A percentile compares a stretch with the other conserved stretches of the same genome.
These are phyloP conservation scores for Lagodon rhomboides DNA, from an alignment of 2,797 vertebrate genomes.

Conservation along the genomic window DNA sequence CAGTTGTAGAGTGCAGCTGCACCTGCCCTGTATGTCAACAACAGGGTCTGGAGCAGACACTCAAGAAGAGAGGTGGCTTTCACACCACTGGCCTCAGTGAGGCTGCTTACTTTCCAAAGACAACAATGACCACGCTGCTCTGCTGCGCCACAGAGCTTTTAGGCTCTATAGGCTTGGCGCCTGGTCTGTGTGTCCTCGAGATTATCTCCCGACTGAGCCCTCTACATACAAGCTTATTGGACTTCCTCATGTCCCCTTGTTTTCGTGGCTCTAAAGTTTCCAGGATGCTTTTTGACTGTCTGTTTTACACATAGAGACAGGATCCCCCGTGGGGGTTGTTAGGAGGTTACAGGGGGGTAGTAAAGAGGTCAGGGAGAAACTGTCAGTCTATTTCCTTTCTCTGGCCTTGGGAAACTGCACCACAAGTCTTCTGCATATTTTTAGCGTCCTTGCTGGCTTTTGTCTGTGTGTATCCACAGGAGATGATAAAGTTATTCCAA, in stretches of 20 bases:
- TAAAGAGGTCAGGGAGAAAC: constrained; percentile 87
- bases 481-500: constrained; percentile 74
- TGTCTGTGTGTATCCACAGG: constrained; percentile 66
- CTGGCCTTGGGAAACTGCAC: constrained; percentile 89
- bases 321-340: constrained; percentile 83
- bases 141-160: constrained; percentile 55
- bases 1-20: constrained; percentile 72
- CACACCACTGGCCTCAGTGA: constrained; percentile 74
- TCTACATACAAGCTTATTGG: constrained; percentile 79
- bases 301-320: constrained; percentile 89
- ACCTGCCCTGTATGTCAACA: constrained; percentile 85
- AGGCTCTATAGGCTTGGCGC: constrained; percentile 71
- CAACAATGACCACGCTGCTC: constrained; percentile 77
- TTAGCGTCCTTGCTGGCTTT: constrained; percentile 78
- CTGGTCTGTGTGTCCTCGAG: constrained; percentile 82
- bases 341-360: constrained; percentile 81
- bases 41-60: constrained; percentile 75
- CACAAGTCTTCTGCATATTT: constrained; percentile 84
- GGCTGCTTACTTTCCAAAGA: constrained; percentile 78
- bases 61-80: constrained; percentile 82
- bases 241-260: constrained; percentile 78
- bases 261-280: constrained; percentile 81
- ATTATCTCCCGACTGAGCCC: constrained; percentile 80
- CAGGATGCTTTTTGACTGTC: constrained; percentile 87
- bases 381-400: constrained; percentile 88